phyloP scores from a whole-genome alignment of 2,888 invertebrate species.

The Autographa pulchrina region DNA sequence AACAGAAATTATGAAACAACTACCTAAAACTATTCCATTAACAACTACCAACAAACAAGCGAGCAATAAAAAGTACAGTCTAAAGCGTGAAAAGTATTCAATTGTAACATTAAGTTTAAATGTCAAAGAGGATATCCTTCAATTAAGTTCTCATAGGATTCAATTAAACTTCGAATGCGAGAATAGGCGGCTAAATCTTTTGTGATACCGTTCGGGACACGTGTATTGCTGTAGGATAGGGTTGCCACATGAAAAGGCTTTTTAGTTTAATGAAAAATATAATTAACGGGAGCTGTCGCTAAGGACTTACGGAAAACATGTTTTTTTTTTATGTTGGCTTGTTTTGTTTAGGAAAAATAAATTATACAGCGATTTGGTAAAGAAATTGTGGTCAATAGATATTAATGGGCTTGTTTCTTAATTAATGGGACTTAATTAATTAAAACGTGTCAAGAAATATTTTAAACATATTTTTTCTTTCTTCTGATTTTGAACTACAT shows the following conservation, averaged over 20 bases:
- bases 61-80: conserved; percentile 20
- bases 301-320: background rate
- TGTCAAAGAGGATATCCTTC: conserved; percentile 37
- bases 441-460: background rate
- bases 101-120: conserved; percentile 30
- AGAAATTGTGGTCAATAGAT: background rate
- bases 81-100: conserved; percentile 12
- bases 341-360: background rate
- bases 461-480: background rate
- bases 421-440: background rate
- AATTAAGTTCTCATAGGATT: conserved; percentile 48
- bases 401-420: background rate
- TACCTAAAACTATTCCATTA: background rate
- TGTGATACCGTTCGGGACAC: conserved; percentile 25
- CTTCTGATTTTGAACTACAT: no score
- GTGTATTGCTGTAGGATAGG: background rate
- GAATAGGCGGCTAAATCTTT: conserved; percentile 40
- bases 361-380: background rate
- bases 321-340: background rate
- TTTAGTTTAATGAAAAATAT: conserved; percentile 5
- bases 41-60: background rate
- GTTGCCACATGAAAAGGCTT: conserved; percentile 7
- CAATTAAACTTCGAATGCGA: conserved; percentile 53
- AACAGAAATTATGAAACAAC: no score
- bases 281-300: conserved; percentile 1